Evolutionary conservation across 1,140 invertebrate genomes (phyloP), one percentile per base, ranked within the genome.

Genomic region (Apis mellifera): DNA sequence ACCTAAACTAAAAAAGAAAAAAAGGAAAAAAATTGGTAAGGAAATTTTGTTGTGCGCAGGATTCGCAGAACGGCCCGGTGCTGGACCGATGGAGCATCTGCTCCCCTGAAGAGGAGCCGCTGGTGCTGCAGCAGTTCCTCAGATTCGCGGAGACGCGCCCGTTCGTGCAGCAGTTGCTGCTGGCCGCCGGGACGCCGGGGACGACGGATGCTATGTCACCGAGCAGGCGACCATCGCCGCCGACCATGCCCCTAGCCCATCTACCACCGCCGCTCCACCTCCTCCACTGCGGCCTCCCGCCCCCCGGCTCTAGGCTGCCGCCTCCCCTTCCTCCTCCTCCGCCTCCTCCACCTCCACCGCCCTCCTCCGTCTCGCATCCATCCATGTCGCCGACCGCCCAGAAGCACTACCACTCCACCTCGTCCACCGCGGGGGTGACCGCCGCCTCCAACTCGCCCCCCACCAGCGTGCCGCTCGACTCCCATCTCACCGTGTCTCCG

Each of bases 91-190:
- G 97, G 97, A 96, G 95, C 86, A 96, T 98, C 92, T 96, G 97
- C 90, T 97, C 96, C 87, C 95, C 96, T 91, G 97, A 98, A 92
- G 97, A 98, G 94, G 97, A 98, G 93, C 96, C 97, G 88, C 95
- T 98, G 89, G 97, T 98, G 72, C 94, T 98, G 69, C 97, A 98
- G 94, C 97, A 98, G 95, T 98, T 98, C 94, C 95, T 98, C 75
- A 95, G 97, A 86, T 98, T 98, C 93, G 96, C 96, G 75, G 97
- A 97, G 94, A 98, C 97, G 78, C 95, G 97, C 93, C 96, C 96
- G 72, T 96, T 98, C 90, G 97, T 97, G 84, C 96, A 97, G 92
- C 96, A 97, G 90, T 94, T 97, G 86, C 95, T 97, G 89, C 94
- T 97, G 85, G 96, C 96, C 90, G 96, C 95, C 88, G 94, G 95